Base-by-base conservation (phyloP, 2,113 vertebrate species). In the Gavia stellata region DNA sequence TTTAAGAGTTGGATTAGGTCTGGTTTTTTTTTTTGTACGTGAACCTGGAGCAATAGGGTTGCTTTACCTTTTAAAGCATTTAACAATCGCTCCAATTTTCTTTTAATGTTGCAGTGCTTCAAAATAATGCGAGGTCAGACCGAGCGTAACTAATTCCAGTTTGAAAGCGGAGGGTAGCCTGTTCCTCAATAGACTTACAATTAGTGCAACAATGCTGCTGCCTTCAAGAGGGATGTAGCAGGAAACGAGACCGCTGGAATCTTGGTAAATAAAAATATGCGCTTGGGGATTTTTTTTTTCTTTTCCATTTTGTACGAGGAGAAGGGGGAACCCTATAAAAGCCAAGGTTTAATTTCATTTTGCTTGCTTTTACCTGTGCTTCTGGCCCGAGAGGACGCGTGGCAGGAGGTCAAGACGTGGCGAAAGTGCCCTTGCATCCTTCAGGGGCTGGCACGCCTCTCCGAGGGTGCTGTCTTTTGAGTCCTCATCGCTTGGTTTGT, bases 1-100 rank as follows among this genome's bases (percentile, higher is more conserved):
- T 93, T 91, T 97, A 95, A 95, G 91, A 95, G 86, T 84, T 91
- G 81, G 17, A 50, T 84, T 92, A 67, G 34, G 68, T 63, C 92
- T 65, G 38, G 14, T 23, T 17, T 18, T 58, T 34, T 72, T 75
- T 34, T 77, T 70, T 63, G 26, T 24, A 17, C 29, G 66, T 45
- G 52, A 92, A 97, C 63, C 85, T 73, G 81, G 74, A 95, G 87
- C 80, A 86, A 20, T 59, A 36, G 38, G 17, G 42, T 63, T 82
- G 79, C 50, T 75, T 80, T 74, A 33, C 78, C 84, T 86, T 93
- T 63, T 34, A 78, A 62, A 77, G 74, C 80, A 70, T 91, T 95
- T 96, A 85, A 92, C 59, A 73, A 90, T 84, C 17, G 1, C 73
- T 75, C 65, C 91, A 53, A 91, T 93, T 96, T 95, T 81, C 83